phyloP scores from a whole-genome alignment of 2,888 invertebrate genomes.

The Listrodromus nycthemerus region DNA sequence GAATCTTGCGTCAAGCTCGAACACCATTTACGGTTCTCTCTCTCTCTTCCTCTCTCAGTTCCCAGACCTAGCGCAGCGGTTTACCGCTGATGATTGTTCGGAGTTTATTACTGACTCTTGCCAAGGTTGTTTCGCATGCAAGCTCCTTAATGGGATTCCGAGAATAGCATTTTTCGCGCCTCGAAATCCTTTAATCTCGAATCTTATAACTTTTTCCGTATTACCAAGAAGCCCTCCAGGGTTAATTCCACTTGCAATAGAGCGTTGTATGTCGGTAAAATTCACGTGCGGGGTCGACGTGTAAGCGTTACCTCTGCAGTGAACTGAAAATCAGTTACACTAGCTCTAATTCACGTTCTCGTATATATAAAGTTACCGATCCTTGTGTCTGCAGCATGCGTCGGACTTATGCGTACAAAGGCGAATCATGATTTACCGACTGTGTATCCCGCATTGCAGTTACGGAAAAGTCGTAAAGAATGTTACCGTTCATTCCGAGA shows the following conservation, averaged over 20 bases:
- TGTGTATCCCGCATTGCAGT: not conserved
- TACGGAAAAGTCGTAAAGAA: not conserved
- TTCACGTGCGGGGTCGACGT: conserved; percentile 21
- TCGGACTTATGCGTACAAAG: not conserved
- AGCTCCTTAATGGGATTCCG: not conserved
- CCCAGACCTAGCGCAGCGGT: conserved; percentile 9
- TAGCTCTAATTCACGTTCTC: conserved; percentile 13
- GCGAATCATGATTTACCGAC: not conserved
- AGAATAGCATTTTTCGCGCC: not conserved
- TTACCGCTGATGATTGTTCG: conserved; percentile 28
- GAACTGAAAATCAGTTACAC: conserved; percentile 35
- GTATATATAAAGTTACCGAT: not conserved
- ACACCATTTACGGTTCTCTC: conserved; percentile 33
- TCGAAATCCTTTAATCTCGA: not conserved
- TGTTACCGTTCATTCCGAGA: not conserved
- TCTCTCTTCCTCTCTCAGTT: too few relatives aligned
- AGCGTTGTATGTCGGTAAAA: not conserved
- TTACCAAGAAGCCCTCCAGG: not conserved
- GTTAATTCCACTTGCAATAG: not conserved
- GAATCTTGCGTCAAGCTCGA: not conserved
- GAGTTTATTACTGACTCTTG: conserved; percentile 35
- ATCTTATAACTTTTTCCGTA: conserved; percentile 4
- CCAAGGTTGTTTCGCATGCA: conserved; percentile 25
- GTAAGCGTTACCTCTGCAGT: conserved; percentile 1
- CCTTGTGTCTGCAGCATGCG: conserved; percentile 4